phyloP scores from a whole-genome alignment of 1,140 invertebrate genomes.

The Micrasema minimum region DNA sequence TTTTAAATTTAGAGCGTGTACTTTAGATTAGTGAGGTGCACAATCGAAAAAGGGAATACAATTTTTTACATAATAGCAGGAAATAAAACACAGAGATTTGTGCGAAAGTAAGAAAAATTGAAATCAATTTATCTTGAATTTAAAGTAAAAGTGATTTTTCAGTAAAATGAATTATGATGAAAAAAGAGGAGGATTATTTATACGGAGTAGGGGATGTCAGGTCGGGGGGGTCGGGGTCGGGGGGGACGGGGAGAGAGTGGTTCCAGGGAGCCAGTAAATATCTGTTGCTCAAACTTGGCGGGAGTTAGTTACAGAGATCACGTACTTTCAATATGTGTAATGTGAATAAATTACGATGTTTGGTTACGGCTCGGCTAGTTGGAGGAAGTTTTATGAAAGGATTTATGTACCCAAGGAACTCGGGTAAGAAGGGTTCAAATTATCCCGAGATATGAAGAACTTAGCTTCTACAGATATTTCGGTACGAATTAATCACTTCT shows the following conservation, averaged over 20 bases:
- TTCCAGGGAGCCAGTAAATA: background rate
- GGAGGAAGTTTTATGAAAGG: conserved; percentile 18
- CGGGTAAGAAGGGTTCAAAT: background rate
- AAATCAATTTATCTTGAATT: no score
- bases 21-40: no score
- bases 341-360: conserved; percentile 38
- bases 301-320: conserved; percentile 21
- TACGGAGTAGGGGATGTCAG: background rate
- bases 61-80: no score
- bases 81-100: no score
- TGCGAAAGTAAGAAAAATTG: no score
- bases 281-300: conserved; percentile 14
- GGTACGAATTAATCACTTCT: no score
- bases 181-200: conserved; percentile 21
- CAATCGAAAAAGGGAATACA: no score
- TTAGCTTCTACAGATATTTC: no score
- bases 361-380: conserved; percentile 3
- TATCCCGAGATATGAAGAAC: no score
- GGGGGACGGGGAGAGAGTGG: background rate
- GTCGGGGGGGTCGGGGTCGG: background rate
- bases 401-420: conserved; percentile 7
- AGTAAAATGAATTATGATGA: background rate
- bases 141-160: background rate
- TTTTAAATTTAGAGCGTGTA: no score
- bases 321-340: conserved; percentile 37